Base-by-base conservation (phyloP, 37 sponge, comb jelly and placozoan species). In the Spongilla lacustris region DNA sequence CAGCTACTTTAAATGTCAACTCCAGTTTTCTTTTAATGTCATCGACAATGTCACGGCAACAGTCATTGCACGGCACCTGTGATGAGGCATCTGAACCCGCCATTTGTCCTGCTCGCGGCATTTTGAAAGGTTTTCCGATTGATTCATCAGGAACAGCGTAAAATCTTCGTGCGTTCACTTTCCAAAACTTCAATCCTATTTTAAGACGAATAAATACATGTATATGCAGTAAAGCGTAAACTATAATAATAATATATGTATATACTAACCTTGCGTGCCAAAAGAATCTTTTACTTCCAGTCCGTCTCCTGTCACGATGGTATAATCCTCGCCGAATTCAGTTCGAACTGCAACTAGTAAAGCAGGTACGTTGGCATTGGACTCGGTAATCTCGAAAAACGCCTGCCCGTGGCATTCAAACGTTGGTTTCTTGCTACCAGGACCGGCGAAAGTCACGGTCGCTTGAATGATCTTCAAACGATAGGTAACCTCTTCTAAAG, bases 101-200 rank as follows among this genome's bases (percentile, higher is more conserved):
- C 4, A 46, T 46, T 46, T 46, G 46, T 46, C 46, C 46, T 46
- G 46, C 46, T 46, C 46, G 46, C 46, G 46, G 46, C 46, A 46
- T 46, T 46, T 46, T 46, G 46, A 0, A 1, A 76, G 36, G 69
- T 24, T 32, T 32, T 28, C 67, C 22, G 30, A 80, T 33, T 30
- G 66, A 32, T 31, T 30, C 69, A 14, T 71, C 73, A 48, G 36
- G 46, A 33, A 84, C 84, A 9, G 84, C 84, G 67, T 50, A 74
- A 30, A 84, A 24, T 29, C 74, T 84, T 2, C 84, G 29, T 1
- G 34, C 30, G 28, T 23, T 37, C 25, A 75, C 84, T 58, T 84
- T 84, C 84, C 84, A 84, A 49, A 84, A 84, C 30, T 84, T 84
- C 76, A 84, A 31, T 4, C 84, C 77, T 76, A n/a, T 26, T 28